Percentiles rank a stretch among this genome's conserved stretches.
Evolutionary conservation across 2,113 vertebrate genomes (phyloP).

Genomic region (Electrona antarctica): DNA sequence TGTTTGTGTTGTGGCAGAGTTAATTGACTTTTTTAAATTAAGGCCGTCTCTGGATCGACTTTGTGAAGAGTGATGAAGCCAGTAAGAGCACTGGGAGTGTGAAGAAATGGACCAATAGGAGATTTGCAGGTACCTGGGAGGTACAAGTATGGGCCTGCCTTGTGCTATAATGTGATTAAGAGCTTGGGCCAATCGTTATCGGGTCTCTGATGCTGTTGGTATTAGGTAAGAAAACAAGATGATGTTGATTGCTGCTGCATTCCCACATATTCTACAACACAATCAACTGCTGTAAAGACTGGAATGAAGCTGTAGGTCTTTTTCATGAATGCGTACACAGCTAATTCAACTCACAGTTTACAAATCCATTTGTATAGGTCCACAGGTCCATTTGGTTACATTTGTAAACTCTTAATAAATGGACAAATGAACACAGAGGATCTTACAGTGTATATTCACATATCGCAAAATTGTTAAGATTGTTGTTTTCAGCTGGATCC

Average conservation of each 20-base stretch:
- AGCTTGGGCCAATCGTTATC: slow-evolving; percentile 78
- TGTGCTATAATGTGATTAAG: slow-evolving; percentile 78
- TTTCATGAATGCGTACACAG: slow-evolving; percentile 4
- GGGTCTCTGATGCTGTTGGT: slow-evolving; percentile 63
- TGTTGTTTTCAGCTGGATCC: slow-evolving; percentile 36
- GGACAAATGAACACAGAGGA: background rate
- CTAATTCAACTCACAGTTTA: too few species aligned
- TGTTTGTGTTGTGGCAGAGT: slow-evolving; percentile 66
- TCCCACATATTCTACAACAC: slow-evolving; percentile 60
- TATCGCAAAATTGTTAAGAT: slow-evolving; percentile 24
- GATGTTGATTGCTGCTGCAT: slow-evolving; percentile 69
- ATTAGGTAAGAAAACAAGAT: slow-evolving; percentile 62
- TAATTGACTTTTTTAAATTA: slow-evolving; percentile 87
- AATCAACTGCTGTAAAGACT: slow-evolving; percentile 50
- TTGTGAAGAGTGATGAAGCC: slow-evolving; percentile 76
- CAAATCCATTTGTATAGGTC: too few species aligned
- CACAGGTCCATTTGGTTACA: too few species aligned
- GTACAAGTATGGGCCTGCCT: slow-evolving; percentile 84
- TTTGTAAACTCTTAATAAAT: background rate
- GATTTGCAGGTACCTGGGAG: slow-evolving; percentile 87
- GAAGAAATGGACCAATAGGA: slow-evolving; percentile 85
- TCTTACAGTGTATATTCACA: background rate
- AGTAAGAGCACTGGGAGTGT: slow-evolving; percentile 86
- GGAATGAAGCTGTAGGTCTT: slow-evolving; percentile 18
- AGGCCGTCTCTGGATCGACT: slow-evolving; percentile 76